Base-by-base conservation (phyloP, 2,113 vertebrate species). In the Serilophus lunatus region DNA sequence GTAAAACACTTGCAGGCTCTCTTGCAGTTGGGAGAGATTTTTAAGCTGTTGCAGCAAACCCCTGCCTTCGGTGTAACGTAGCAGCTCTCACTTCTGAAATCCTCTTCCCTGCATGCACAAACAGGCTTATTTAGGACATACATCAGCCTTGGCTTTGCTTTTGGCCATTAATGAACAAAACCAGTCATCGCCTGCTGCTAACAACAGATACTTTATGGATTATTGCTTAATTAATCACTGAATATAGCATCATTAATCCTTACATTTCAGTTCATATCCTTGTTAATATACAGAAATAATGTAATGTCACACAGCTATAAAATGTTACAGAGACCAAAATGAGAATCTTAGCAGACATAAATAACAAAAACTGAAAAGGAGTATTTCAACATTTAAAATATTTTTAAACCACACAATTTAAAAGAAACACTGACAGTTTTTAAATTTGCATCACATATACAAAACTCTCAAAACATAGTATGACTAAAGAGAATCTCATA, bases 221-320 rank as follows among this genome's bases (percentile, higher is more conserved):
- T 96, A 95, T 24, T 96, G 88, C 78, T 96, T 97, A 91, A 97
- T 97, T 97, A 97, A 96, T 95, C 42, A 23, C 78, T 93, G 88
- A 83, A 78, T 77, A 71, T 80, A 94, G 95, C 42, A 26, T 64
- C 86, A 95, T 40, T 35, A 78, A 86, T 92, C 86, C 77, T 74
- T 83, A 42, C 49, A 79, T 90, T 94, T 80, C 44, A 80, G 84
- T 84, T 84, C 79, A 93, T 42, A 72, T 23, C 49, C 69, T 64
- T 42, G 54, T 63, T 95, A 96, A 84, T 82, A 82, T 18, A 81
- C 44, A 93, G 88, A 74, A 95, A 80, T 69, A 93, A 22, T 51
- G 35, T 49, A 82, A 86, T 66, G 88, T 22, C 72, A 54, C 33
- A 81, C 10, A 70, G 53, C 33, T 47, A 69, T 95, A 94, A 87